These are phyloP conservation scores for Vesta saturnalis DNA, from an alignment of 2,888 invertebrate species.

Conservation along the genomic window DNA sequence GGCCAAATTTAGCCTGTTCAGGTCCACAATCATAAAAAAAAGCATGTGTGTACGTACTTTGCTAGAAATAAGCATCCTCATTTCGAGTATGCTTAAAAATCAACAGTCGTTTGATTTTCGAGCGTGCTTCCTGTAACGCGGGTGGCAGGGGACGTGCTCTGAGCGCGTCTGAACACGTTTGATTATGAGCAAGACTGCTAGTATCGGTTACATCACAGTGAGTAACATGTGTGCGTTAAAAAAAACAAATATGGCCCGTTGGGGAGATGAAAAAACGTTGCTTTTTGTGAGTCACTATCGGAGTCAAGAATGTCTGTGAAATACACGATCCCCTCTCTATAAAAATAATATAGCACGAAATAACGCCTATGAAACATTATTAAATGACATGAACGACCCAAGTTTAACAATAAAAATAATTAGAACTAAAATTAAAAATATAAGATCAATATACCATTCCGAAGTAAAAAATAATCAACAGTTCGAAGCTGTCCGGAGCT, in stretches of 20 bases:
- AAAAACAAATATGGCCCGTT: not conserved
- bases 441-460: not conserved
- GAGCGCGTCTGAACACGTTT: not conserved
- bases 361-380: not conserved
- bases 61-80: too few relatives aligned
- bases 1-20: too few relatives aligned
- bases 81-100: not conserved
- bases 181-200: not conserved
- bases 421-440: not conserved
- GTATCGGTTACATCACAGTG: not conserved
- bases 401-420: conserved; percentile 5
- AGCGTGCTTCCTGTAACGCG: not conserved
- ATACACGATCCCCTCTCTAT: too few relatives aligned
- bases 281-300: conserved; percentile 1
- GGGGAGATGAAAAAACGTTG: not conserved
- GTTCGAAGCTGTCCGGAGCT: not conserved
- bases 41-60: too few relatives aligned
- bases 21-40: too few relatives aligned
- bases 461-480: not conserved
- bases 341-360: conserved; percentile 2
- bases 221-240: not conserved
- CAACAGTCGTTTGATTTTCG: not conserved
- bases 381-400: not conserved
- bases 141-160: not conserved
- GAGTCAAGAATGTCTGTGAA: not conserved